Evolutionary conservation across 2,113 vertebrate genomes (phyloP), one percentile per base, ranked within the genome.

Genomic region (Carettochelys insculpta): DNA sequence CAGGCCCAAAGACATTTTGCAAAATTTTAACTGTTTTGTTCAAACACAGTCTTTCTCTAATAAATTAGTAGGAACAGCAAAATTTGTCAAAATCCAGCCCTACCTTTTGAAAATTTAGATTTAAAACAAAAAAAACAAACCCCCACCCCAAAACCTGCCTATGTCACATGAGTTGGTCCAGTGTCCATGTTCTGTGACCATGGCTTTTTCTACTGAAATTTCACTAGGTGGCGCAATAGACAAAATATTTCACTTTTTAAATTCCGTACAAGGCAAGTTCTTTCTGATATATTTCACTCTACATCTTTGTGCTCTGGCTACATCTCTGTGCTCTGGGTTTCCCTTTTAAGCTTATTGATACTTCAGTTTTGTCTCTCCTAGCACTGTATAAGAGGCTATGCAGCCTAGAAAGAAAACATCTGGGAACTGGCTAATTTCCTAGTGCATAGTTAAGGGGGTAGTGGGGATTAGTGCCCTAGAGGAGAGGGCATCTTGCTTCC

Each of bases 181-280:
- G 29, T 90, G 82, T 88, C 3, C 0, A 11, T 0, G 0, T 3
- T 47, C 48, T 4, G 11, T 88, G 85, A 34, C 17, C 4, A 1
- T 1, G 2, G 78, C 65, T 88, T 80, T 73, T 96, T 93, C 94
- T 91, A 79, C 94, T 71, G 85, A 83, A 91, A 56, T 8, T 90
- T 94, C 97, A 82, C 95, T 97, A 97, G 97, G 88, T 97, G 97
- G 97, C 96, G 96, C 96, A 96, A 73, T 97, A 94, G 83, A 90
- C 96, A 96, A 96, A 95, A 96, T 38, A 82, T 87, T 96, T 77
- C 6, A 19, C 78, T 83, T 92, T 68, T 83, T 88, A 76, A 5
- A 22, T 17, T 20, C 34, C 19, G 14, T 51, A 41, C 51, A 31
- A 45, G 54, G 24, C 71, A 24, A 45, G 13, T 45, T 75, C 71